Base-by-base conservation (phyloP, 2,113 vertebrate genomes). In the Podiceps cristatus region DNA sequence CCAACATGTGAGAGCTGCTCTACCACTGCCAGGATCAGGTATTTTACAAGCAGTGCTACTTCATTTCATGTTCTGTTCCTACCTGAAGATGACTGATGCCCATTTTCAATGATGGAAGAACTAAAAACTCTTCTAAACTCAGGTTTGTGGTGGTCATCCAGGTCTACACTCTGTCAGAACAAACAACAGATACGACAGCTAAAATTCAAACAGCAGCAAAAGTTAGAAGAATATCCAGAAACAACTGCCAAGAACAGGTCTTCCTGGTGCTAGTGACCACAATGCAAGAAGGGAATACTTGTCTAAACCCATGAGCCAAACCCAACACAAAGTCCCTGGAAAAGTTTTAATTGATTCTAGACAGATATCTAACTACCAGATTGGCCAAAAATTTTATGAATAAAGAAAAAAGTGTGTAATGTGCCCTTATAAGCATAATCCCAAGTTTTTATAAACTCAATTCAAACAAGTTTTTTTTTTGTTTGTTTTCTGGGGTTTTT, bases 121-220 rank as follows among this genome's bases (percentile, higher is more conserved):
- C 96, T 96, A 13, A 97, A 97, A 56, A 88, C 59, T 88, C 96
- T 97, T 91, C 94, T 96, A 50, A 60, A 80, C 67, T 98, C 97
- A 5, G 80, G 80, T 86, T 98, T 98, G 13, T 66, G 87, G 59
- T 53, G 87, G 40, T 98, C 98, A 18, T 98, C 98, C 25, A 98
- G 96, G 45, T 98, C 98, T 89, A 98, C 74, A 0, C 98, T 99
- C 98, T 99, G 79, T 40, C 53, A 96, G 94, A 92, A 96, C 20
- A 96, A 31, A 87, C 29, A 90, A 72, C 25, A 77, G 17, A 37
- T 19, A 25, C 1, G 3, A 74, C 25, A 75, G 42, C 35, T 79
- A 35, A 73, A 91, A 49, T 89, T 81, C 62, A 87, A 90, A 87
- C 28, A 75, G 59, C 27, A 45, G 67, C 62, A 82, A 10, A 74